Conservation (phyloP, 2,888 invertebrate genomes). For the Adineta ricciae region DNA sequence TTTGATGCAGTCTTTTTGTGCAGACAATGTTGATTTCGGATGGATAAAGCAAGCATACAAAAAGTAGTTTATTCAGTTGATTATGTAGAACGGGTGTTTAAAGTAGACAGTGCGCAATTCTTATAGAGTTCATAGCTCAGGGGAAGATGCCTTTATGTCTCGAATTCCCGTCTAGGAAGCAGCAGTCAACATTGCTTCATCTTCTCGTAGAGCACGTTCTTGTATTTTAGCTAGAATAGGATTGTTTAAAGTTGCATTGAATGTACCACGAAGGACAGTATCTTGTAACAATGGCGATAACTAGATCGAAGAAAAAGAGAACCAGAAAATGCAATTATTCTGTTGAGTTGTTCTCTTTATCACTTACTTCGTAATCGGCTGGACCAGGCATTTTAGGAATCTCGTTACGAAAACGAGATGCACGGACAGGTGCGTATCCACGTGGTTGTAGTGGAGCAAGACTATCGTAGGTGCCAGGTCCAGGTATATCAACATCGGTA, state of each 20-base stretch:
- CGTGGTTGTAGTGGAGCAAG: background rate
- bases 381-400: slow-evolving; percentile 43
- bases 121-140: too few relatives aligned
- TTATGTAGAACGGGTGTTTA: too few relatives aligned
- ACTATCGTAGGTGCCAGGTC: slow-evolving; percentile 25
- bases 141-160: too few relatives aligned
- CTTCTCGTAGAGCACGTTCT: background rate
- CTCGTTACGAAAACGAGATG: slow-evolving; percentile 9
- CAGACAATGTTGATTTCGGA: too few relatives aligned
- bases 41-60: too few relatives aligned
- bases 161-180: too few relatives aligned
- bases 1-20: too few relatives aligned
- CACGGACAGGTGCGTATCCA: slow-evolving; percentile 16
- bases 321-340: too few relatives aligned
- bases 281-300: slow-evolving; percentile 48
- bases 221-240: slow-evolving; percentile 39
- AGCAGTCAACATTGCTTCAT: background rate
- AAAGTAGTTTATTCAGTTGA: too few relatives aligned
- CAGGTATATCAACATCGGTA: background rate
- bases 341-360: too few relatives aligned
- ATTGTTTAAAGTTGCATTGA: slow-evolving; percentile 48
- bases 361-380: slow-evolving; percentile 42
- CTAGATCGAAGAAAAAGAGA: slow-evolving; percentile 40
- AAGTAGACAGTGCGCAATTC: too few relatives aligned
- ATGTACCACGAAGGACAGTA: slow-evolving; percentile 47